Conservation (phyloP, 92 coral and sea anemone species). For the Plumapathes pennacea region DNA sequence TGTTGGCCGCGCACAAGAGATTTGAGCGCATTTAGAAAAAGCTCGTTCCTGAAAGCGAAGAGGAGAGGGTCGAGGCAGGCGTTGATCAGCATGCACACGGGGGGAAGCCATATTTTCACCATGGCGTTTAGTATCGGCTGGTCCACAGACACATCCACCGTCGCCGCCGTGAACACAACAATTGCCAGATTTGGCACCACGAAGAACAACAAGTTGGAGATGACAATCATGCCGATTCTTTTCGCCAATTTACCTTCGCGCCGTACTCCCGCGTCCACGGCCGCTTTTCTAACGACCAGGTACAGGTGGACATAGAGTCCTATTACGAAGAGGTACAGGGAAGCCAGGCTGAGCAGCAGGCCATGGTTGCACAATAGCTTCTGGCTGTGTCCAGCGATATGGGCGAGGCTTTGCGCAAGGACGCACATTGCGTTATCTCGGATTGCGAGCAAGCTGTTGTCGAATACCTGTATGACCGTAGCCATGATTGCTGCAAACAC, state of each 20-base stretch:
- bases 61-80: conserved; percentile 50
- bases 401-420: conserved; percentile 15
- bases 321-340: conserved; percentile 17
- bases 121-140: conserved; percentile 10
- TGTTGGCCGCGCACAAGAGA: not conserved
- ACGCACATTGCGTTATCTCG: conserved; percentile 55
- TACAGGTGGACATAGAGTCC: conserved; percentile 38
- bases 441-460: conserved; percentile 9
- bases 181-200: conserved; percentile 33
- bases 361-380: conserved; percentile 13
- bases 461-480: conserved; percentile 22
- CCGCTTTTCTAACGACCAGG: conserved; percentile 22
- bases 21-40: conserved; percentile 4
- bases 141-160: not conserved
- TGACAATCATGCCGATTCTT: conserved; percentile 29
- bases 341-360: conserved; percentile 4
- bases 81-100: conserved; percentile 52
- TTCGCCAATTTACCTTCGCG: conserved; percentile 42
- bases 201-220: conserved; percentile 45
- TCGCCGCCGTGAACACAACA: conserved; percentile 10
- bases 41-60: conserved; percentile 47
- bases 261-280: conserved; percentile 17
- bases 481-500: conserved; percentile 9
- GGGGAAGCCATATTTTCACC: conserved; percentile 45
- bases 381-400: not conserved